Percentiles rank a stretch among this genome's conserved stretches.
Evolutionary conservation across 2,113 vertebrate genomes (phyloP).

Genomic region (Tetrax tetrax): DNA sequence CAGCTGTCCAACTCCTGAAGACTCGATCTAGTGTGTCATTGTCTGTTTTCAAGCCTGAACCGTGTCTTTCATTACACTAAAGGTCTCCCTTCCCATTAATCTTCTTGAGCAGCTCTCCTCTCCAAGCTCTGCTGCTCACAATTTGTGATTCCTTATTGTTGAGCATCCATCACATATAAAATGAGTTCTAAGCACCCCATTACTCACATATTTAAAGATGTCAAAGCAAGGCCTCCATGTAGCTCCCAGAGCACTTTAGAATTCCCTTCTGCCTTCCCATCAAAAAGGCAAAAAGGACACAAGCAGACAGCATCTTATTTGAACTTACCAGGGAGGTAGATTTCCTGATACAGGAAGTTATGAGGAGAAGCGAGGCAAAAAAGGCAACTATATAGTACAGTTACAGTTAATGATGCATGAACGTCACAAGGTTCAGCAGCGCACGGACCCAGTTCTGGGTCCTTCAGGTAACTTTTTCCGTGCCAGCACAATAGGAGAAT

Average conservation of each 20-base stretch:
- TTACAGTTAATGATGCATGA: constrained; percentile 26
- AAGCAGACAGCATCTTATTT: constrained; percentile 44
- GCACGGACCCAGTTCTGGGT: neutral
- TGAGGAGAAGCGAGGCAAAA: neutral
- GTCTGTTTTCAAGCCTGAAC: constrained; percentile 25
- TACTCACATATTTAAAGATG: constrained; percentile 68
- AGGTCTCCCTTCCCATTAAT: constrained; percentile 67
- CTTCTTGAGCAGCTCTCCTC: constrained; percentile 47
- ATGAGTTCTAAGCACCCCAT: constrained; percentile 66
- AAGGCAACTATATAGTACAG: neutral
- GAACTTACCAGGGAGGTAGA: neutral
- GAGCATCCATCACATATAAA: constrained; percentile 64
- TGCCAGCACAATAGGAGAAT: neutral
- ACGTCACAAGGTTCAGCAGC: neutral
- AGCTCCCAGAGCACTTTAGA: constrained; percentile 47
- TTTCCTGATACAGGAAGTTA: neutral
- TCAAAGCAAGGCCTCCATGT: constrained; percentile 57
- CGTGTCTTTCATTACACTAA: constrained; percentile 59
- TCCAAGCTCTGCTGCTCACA: constrained; percentile 62
- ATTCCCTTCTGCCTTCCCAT: constrained; percentile 53
- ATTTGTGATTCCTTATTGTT: constrained; percentile 67
- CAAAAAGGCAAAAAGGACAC: constrained; percentile 63
- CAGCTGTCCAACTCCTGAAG: neutral
- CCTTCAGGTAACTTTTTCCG: constrained; percentile 17
- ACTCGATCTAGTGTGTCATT: neutral